Base-by-base conservation (phyloP, 2,113 vertebrate genomes). In the Engystomops pustulosus region DNA sequence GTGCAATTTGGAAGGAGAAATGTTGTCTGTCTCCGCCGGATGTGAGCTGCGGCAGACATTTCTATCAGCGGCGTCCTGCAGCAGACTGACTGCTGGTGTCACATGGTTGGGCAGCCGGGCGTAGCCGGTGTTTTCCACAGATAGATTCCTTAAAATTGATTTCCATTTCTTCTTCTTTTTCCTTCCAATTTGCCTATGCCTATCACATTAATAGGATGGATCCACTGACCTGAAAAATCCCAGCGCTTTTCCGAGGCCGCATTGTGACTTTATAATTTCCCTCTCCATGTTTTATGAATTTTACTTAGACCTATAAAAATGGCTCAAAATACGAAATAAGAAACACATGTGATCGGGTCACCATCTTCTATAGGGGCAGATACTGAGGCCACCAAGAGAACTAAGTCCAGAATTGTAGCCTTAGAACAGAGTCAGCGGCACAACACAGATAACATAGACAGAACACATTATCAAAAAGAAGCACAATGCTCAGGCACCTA, bases 71-170 rank as follows among this genome's bases (percentile, higher is more conserved):
- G 70, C 49, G 36, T 83, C 12, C 81, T 75, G 47, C 51, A 38
- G 27, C 44, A 83, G 70, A 49, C 71, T 75, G 55, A 75, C 81
- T 83, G 71, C 58, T 76, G 36, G 38, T 83, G 81, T 83, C 81
- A 51, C 23, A 83, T 83, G 81, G 81, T 83, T 83, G 81, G 76
- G 70, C 81, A 67, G 71, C 53, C 58, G 76, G 81, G 67, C 81
- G 41, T 67, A 51, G 30, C 81, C 30, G 9, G 55, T 38, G 41
- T 70, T 83, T 55, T 67, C 71, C 71, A 51, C 55, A 76, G 44
- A 83, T 83, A 51, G 71, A 83, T 76, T 76, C 70, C 81, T 67
- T 76, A 62, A 76, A 83, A 76, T 76, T 83, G 70, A 83, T 83
- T 83, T 68, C 58, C 71, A 76, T 76, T 83, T 49, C 44, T 74